Conservation (phyloP, 2,888 invertebrate species). For the Xanthia togata region DNA sequence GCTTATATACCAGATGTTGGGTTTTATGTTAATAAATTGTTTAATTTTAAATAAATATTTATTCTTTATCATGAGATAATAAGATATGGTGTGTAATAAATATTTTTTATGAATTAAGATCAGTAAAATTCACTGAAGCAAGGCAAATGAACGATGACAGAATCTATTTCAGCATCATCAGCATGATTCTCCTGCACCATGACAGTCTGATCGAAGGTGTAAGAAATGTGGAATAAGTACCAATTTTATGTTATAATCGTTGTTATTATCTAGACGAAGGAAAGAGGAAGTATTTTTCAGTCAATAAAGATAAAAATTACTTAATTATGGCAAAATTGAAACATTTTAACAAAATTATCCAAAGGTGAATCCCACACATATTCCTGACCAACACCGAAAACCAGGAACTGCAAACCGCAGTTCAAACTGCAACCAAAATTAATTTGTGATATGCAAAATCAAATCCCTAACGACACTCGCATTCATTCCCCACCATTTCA, state of each 20-base stretch:
- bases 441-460: slow-evolving; percentile 77
- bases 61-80: background rate
- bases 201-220: background rate
- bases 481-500: slow-evolving; percentile 80
- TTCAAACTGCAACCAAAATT: slow-evolving; percentile 69
- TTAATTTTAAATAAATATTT: slow-evolving; percentile 5
- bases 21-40: slow-evolving; percentile 12
- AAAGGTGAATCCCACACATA: background rate
- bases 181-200: background rate
- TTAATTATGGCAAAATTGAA: no score
- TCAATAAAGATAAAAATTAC: background rate
- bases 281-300: background rate
- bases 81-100: background rate
- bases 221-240: background rate
- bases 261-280: background rate
- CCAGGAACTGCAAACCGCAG: slow-evolving; percentile 35
- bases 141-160: background rate
- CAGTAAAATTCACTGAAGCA: background rate
- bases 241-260: no score
- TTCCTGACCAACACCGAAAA: slow-evolving; percentile 30
- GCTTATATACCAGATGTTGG: slow-evolving; percentile 17
- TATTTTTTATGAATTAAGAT: background rate
- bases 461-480: slow-evolving; percentile 76
- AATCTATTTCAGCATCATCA: background rate
- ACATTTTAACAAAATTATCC: background rate